A percentile compares a stretch with the other conserved stretches of the same genome.
Evolutionary conservation across 2,113 vertebrate genomes (phyloP).

Genomic region (Boulengeromyrus knoepffleri): DNA sequence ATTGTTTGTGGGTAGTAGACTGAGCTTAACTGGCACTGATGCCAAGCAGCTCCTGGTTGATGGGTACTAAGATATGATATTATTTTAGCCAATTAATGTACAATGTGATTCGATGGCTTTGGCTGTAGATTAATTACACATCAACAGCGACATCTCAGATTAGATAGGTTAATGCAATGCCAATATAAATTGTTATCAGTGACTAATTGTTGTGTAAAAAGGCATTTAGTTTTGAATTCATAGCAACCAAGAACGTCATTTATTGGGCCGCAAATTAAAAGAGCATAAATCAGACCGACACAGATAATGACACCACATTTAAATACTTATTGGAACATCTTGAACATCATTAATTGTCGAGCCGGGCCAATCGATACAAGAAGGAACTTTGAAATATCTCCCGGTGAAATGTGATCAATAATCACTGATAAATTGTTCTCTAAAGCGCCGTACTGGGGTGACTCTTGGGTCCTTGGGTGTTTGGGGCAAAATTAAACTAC

Average conservation of each 20-base stretch:
- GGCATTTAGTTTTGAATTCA: neutral
- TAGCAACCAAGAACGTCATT: neutral
- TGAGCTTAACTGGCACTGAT: neutral
- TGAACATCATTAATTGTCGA: neutral
- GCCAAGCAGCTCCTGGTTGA: neutral
- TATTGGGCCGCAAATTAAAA: neutral
- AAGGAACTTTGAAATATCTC: conserved; percentile 7
- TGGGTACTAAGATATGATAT: neutral
- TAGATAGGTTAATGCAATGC: neutral
- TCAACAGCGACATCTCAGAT: neutral
- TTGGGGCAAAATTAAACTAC: neutral
- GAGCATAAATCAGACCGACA: neutral
- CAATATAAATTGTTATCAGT: conserved; percentile 6
- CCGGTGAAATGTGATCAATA: neutral
- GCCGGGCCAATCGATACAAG: neutral
- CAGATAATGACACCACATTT: neutral
- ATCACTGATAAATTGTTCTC: conserved; percentile 8
- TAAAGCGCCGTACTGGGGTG: neutral
- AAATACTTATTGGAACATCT: neutral
- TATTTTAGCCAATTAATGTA: neutral
- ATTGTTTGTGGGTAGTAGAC: neutral
- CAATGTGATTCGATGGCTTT: neutral
- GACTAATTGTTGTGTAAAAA: neutral
- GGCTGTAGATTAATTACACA: neutral
- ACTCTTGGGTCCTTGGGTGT: neutral